Evolutionary conservation across 1,140 invertebrate genomes (phyloP).

Genomic region (Maconellicoccus hirsutus): DNA sequence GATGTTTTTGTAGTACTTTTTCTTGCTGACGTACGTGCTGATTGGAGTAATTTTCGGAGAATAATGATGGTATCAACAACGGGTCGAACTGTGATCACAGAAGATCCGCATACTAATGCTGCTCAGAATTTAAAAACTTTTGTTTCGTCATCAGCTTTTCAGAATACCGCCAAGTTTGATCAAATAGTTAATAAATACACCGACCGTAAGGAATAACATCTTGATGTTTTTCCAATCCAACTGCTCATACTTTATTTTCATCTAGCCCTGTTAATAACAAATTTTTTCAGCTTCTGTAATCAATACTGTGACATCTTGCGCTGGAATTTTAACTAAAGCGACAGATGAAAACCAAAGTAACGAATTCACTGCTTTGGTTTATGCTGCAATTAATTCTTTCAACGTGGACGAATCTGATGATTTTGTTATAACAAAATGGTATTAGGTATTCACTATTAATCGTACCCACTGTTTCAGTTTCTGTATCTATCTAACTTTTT

Average conservation of each 20-base stretch:
- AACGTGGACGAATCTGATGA: slow-evolving; percentile 35
- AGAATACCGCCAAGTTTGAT: slow-evolving; percentile 28
- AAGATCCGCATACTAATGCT: slow-evolving; percentile 37
- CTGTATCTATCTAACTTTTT: slow-evolving; percentile 6
- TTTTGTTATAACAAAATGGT: slow-evolving; percentile 28
- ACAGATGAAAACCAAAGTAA: slow-evolving; percentile 30
- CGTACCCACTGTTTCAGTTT: neutral
- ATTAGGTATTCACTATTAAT: slow-evolving; percentile 10
- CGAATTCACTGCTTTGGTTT: slow-evolving; percentile 37
- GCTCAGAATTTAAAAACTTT: slow-evolving; percentile 31
- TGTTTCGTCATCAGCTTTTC: slow-evolving; percentile 29
- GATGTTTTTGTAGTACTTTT: slow-evolving; percentile 34
- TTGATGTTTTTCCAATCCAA: too few species aligned
- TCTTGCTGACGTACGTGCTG: slow-evolving; percentile 35
- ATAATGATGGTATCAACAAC: slow-evolving; percentile 33
- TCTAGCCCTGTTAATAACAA: too few species aligned
- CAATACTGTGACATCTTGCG: slow-evolving; percentile 37
- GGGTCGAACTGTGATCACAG: slow-evolving; percentile 36
- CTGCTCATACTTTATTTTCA: too few species aligned
- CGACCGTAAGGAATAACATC: slow-evolving; percentile 34
- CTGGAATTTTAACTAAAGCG: slow-evolving; percentile 34
- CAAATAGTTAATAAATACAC: slow-evolving; percentile 30
- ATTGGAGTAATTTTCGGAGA: slow-evolving; percentile 36
- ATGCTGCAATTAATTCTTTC: slow-evolving; percentile 36
- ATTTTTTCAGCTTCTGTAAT: slow-evolving; percentile 37